Evolutionary conservation across 2,797 vertebrate species (phyloP).

Genomic region (Apogon hyalosoma): DNA sequence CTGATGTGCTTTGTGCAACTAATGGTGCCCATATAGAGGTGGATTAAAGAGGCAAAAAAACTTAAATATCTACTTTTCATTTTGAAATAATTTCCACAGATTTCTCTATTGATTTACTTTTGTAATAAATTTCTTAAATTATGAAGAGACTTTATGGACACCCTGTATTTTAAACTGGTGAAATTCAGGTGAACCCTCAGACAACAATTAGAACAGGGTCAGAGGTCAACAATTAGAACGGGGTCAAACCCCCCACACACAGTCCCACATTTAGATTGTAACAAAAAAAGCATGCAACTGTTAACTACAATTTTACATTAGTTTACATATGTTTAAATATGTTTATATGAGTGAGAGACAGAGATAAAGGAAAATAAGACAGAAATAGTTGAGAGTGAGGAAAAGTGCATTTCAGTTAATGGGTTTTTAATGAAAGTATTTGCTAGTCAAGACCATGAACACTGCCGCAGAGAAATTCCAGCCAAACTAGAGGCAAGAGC

Average conservation of each 20-base stretch:
- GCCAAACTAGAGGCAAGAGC: conserved; percentile 7
- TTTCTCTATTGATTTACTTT: too few species aligned
- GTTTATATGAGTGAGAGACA: not conserved
- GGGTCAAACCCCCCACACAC: too few species aligned
- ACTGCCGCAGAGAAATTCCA: conserved; percentile 18
- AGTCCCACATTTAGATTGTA: conserved; percentile 25
- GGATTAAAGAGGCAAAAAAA: too few species aligned
- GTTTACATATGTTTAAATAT: conserved; percentile 5
- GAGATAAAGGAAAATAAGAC: conserved; percentile 9
- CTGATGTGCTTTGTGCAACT: too few species aligned
- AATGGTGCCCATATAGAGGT: too few species aligned
- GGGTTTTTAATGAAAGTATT: conserved; percentile 27
- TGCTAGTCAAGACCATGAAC: conserved; percentile 44
- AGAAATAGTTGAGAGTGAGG: conserved; percentile 3
- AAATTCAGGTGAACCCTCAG: not conserved
- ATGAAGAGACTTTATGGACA: too few species aligned
- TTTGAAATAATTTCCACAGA: too few species aligned
- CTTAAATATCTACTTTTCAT: too few species aligned
- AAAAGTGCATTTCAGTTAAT: conserved; percentile 13
- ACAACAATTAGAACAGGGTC: conserved; percentile 2
- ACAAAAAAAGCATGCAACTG: not conserved
- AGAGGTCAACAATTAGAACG: conserved; percentile 14
- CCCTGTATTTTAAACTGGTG: too few species aligned
- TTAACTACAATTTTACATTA: conserved; percentile 30
- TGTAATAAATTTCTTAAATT: too few species aligned